Base-by-base conservation (phyloP, 2,113 vertebrate species). In the Mixornis gularis region DNA sequence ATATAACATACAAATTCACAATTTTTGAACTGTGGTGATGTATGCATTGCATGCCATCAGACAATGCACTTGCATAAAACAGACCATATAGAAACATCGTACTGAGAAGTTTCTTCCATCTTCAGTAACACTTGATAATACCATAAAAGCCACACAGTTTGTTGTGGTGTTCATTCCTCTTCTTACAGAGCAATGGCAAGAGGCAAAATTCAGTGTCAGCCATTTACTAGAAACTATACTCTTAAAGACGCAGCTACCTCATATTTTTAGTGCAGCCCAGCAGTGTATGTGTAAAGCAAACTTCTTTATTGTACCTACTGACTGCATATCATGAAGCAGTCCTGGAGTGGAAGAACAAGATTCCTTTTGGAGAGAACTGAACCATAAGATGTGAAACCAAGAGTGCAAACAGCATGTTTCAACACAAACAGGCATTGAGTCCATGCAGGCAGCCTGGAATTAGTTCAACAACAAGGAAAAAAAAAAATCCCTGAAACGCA, bases 281-380 rank as follows among this genome's bases (percentile, higher is more conserved):
- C 14, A 70, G 4, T 10, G 14, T 15, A 48, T 1, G 5, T 1
- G 2, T 40, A 60, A 64, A 76, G 30, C 60, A 74, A 89, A 29
- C 4, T 36, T 64, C 8, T 14, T 58, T 49, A 30, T 3, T 49
- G 22, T 32, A 71, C 27, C 72, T 22, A 53, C 38, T 64, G 44
- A 32, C n/a, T 44, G 18, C 0, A 0, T 9, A 71, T 38, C 43
- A 29, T 5, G 30, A 74, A 59, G 34, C 17, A 1, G 25, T 11
- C 49, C 44, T 68, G 36, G 13, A 82, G 41, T 4, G 10, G 40
- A 55, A 60, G 40, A 91, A 52, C 25, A 19, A 14, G 49, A 69
- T 58, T 68, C 53, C 29, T 68, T 89, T 58, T 3, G 4, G 38
- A 56, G 6, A 72, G 29, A 89, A 76, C 15, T 48, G n/a, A 89